phyloP scores from a whole-genome alignment of 2,888 invertebrate species.

The Agrilus cyanescens region DNA sequence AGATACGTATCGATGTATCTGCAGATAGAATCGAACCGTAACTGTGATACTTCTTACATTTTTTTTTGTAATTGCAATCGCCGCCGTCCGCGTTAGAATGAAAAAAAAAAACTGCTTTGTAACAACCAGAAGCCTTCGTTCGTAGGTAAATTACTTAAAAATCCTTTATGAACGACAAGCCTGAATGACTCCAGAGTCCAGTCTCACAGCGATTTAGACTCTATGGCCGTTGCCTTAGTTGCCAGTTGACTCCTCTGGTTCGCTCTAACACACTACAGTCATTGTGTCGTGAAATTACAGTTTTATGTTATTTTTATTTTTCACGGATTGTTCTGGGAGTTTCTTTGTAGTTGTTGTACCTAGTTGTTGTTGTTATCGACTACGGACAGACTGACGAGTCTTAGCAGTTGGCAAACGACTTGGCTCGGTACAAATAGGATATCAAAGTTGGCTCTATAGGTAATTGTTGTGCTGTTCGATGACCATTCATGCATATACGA shows the following conservation, averaged over 20 bases:
- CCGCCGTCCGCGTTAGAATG: neutral
- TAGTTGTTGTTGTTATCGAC: constrained; percentile 1
- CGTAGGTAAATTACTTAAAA: constrained; percentile 16
- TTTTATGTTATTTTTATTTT: constrained; percentile 2
- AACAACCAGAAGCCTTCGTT: constrained; percentile 5
- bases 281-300: constrained; percentile 13
- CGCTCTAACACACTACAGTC: constrained; percentile 9
- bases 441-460: neutral
- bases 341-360: neutral
- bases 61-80: neutral
- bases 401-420: neutral
- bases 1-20: no score
- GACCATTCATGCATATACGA: no score
- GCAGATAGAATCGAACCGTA: no score
- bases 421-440: neutral
- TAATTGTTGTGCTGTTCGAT: no score
- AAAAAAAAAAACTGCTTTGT: neutral
- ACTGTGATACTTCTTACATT: no score
- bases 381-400: neutral
- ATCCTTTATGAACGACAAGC: constrained; percentile 17
- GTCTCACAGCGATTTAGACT: constrained; percentile 5
- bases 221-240: neutral
- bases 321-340: no score
- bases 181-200: constrained; percentile 13
- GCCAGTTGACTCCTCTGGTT: neutral